These are phyloP conservation scores for Artemisiospiza belli DNA, from an alignment of 2,113 vertebrate species.

Conservation along the genomic window DNA sequence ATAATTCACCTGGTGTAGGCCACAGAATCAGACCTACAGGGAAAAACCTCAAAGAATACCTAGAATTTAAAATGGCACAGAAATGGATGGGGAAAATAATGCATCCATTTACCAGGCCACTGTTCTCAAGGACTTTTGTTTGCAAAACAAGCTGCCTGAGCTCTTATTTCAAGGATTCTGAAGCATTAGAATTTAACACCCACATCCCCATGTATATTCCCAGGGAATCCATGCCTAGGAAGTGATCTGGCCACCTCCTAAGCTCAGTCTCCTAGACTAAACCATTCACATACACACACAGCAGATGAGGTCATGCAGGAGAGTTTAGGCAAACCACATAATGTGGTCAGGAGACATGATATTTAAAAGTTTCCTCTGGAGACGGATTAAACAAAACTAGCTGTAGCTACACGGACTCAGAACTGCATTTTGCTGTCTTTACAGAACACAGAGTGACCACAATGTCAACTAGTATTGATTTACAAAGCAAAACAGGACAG, in stretches of 20 bases:
- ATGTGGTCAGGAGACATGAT: neutral
- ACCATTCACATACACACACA: neutral
- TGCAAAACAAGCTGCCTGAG: neutral
- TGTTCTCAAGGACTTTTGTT: neutral
- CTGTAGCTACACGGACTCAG: neutral
- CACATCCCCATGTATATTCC: neutral
- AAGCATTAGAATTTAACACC: neutral
- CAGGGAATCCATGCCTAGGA: neutral
- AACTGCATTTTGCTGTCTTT: neutral
- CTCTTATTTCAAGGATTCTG: neutral
- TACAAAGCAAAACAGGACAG: neutral
- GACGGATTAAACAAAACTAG: neutral
- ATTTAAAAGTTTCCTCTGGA: slow-evolving; percentile 13
- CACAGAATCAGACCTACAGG: neutral
- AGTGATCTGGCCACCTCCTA: neutral
- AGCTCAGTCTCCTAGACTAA: neutral
- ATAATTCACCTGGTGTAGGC: neutral
- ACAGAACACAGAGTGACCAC: neutral
- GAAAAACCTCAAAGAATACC: neutral
- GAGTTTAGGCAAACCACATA: neutral
- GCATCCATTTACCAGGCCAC: neutral
- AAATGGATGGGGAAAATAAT: neutral
- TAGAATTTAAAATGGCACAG: neutral
- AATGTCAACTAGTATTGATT: neutral
- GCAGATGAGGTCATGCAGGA: neutral